Evolutionary conservation across 2,888 invertebrate species (phyloP), one percentile per base, ranked within the genome.

Genomic region (Apeira syringaria): DNA sequence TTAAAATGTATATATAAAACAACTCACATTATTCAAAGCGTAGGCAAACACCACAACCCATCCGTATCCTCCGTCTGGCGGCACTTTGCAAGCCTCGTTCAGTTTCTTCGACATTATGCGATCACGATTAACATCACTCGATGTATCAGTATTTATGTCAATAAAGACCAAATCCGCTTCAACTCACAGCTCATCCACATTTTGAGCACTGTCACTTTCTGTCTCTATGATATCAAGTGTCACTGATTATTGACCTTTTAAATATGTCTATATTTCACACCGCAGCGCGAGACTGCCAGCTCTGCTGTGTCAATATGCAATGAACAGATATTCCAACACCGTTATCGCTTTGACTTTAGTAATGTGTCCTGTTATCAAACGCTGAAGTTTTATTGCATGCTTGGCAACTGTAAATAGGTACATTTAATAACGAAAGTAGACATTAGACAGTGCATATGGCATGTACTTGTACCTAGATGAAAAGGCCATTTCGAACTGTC

Each of bases 1-100:
- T 15, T 15, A 15, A 15, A 15, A 20, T 20, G 7, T 7, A 20
- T 20, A 7, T 7, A 28, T 8, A 1, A 28, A 5, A 22, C 18
- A 8, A 92, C 93, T 92, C 81, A 93, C 93, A 75, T 92, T 92
- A 54, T 91, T 92, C 9, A 93, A 61, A 18, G 91, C 92, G 54
- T 87, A 91, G 0, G 92, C 92, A 35, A 92, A 66, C 6, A 92
- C 92, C 30, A 93, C 87, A 17, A 92, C 80, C 93, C 93, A 93
- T 7, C 93, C 93, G 72, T 92, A 93, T 7, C 93, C 93, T 47
- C 93, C 93, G 61, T 93, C 92, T 0, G 93, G 93, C 22, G 93
- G 92, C 45, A 91, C 82, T 61, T 85, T 87, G 38, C 71, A 72
- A 46, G 56, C 64, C 55, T 61, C n/a, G 12, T 13, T 36, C 29